These are phyloP conservation scores for Orientallactaga sibirica DNA, from an alignment of 2,797 vertebrate genomes.

Conservation along the genomic window DNA sequence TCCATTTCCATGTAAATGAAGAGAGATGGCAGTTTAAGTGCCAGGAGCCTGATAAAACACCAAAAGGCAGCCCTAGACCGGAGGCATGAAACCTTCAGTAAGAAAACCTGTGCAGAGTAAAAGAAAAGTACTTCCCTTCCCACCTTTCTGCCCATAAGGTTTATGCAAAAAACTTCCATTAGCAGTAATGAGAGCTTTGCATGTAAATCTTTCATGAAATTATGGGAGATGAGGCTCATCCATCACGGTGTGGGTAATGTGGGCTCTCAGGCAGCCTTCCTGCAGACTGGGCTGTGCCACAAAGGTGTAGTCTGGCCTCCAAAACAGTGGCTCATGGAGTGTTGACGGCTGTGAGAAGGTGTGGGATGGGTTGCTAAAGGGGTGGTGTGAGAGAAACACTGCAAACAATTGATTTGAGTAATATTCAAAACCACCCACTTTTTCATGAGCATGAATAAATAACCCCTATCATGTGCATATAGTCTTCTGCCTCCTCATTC, in stretches of 20 bases:
- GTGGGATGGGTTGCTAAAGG: conserved; percentile 61
- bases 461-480: not conserved
- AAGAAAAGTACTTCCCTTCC: not conserved
- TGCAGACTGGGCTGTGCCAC: conserved; percentile 56
- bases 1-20: conserved; percentile 83
- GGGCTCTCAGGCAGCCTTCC: conserved; percentile 76
- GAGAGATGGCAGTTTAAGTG: conserved; percentile 63
- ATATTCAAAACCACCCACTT: not conserved
- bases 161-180: conserved; percentile 74
- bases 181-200: conserved; percentile 74
- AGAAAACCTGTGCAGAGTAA: not conserved
- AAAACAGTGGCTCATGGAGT: conserved; percentile 70
- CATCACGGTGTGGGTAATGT: conserved; percentile 67
- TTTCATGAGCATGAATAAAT: not conserved
- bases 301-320: conserved; percentile 54
- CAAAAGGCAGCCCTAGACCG: conserved; percentile 22
- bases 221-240: conserved; percentile 74
- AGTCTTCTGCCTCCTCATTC: not conserved
- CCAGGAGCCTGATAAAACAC: conserved; percentile 3
- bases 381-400: conserved; percentile 71
- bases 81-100: not conserved
- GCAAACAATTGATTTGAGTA: not conserved
- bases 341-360: conserved; percentile 46
- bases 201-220: conserved; percentile 73
- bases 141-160: conserved; percentile 52